Percentiles rank a stretch among this genome's conserved stretches.
phyloP scores from a whole-genome alignment of 1,140 invertebrate species.

The Ceratina australensis region DNA sequence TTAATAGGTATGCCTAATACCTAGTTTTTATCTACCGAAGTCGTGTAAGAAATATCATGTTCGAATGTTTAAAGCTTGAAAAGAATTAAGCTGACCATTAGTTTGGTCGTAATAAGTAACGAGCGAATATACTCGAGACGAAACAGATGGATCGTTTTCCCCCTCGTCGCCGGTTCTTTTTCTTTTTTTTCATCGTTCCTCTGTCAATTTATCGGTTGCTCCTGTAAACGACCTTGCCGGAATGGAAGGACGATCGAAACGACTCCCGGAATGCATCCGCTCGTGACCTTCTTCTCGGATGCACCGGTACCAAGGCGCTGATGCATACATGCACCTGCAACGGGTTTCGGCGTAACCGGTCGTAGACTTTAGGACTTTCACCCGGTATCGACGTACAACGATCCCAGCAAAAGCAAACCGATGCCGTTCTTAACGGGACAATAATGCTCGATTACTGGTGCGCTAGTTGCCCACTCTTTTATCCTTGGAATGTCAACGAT shows the following conservation, averaged over 20 bases:
- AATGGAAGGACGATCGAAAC: slow-evolving; percentile 54
- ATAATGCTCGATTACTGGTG: slow-evolving; percentile 24
- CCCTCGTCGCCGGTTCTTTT: slow-evolving; percentile 32
- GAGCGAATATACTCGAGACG: background rate
- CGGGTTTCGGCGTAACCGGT: slow-evolving; percentile 57
- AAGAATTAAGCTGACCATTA: no score
- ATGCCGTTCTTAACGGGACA: slow-evolving; percentile 38
- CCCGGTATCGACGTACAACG: slow-evolving; percentile 48
- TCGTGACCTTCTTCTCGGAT: slow-evolving; percentile 56
- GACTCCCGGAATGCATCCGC: slow-evolving; percentile 54
- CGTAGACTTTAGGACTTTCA: slow-evolving; percentile 58
- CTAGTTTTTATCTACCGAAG: no score
- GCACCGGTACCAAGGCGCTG: slow-evolving; percentile 46
- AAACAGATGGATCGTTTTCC: slow-evolving; percentile 20
- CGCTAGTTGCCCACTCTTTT: background rate
- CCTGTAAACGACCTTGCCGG: slow-evolving; percentile 49
- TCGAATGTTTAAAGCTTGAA: no score
- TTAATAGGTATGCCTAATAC: background rate
- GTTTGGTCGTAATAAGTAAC: no score
- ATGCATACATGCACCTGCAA: slow-evolving; percentile 57
- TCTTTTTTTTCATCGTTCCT: slow-evolving; percentile 42
- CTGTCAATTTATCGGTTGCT: slow-evolving; percentile 46
- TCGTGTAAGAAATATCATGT: no score
- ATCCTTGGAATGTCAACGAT: slow-evolving; percentile 20
- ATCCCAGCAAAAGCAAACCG: slow-evolving; percentile 35